Conservation (phyloP, 2,797 vertebrate genomes). For the Gadopsis bispinosus region DNA sequence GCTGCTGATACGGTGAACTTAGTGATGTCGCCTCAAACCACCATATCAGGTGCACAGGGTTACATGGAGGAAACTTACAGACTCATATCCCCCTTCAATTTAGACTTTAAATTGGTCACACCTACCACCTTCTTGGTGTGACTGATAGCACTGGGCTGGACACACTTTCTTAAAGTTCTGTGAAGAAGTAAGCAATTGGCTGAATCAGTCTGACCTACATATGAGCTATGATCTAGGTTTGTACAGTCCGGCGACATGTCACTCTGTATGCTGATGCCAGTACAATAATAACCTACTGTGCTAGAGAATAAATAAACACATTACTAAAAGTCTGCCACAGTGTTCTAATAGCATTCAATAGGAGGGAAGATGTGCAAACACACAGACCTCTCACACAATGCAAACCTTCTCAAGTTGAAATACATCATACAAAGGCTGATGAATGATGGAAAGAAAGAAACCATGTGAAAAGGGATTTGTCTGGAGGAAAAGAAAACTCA, state of each 20-base stretch:
- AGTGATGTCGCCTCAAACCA: constrained; percentile 79
- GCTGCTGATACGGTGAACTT: constrained; percentile 81
- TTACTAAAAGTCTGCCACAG: constrained; percentile 60
- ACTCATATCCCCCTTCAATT: constrained; percentile 80
- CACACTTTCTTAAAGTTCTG: constrained; percentile 77
- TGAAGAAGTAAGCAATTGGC: constrained; percentile 77
- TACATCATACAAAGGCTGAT: constrained; percentile 66
- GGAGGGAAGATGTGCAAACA: constrained; percentile 82
- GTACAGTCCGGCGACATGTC: constrained; percentile 44
- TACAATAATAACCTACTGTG: constrained; percentile 40
- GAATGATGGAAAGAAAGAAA: constrained; percentile 61
- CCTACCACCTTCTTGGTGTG: constrained; percentile 74
- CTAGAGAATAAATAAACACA: constrained; percentile 15
- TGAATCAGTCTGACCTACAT: constrained; percentile 78
- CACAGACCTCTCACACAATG: constrained; percentile 85
- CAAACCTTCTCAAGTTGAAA: constrained; percentile 78
- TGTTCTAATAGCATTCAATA: constrained; percentile 69
- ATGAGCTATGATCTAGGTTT: constrained; percentile 47
- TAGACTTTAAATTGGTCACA: constrained; percentile 77
- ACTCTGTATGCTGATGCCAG: constrained; percentile 36
- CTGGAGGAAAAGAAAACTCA: constrained; percentile 56
- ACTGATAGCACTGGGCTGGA: constrained; percentile 73
- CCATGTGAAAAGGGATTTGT: constrained; percentile 51
- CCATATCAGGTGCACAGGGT: constrained; percentile 73
- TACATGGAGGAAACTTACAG: constrained; percentile 68